A percentile compares a stretch with the other conserved stretches of the same genome.
Conservation (phyloP, 2,888 invertebrate species). For the Schizaphis graminum region DNA sequence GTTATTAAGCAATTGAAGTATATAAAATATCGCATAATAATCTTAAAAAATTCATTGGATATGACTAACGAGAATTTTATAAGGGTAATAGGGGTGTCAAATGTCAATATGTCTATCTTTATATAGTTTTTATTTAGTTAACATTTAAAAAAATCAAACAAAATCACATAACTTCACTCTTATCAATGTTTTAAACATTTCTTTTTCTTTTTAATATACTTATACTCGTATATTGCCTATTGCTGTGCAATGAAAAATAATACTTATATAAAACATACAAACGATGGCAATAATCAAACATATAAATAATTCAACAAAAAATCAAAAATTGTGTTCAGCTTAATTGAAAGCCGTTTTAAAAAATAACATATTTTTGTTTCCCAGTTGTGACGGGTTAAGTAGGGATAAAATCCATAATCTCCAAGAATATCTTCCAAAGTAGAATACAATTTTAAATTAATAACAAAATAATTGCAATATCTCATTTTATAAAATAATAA, state of each 20-base stretch:
- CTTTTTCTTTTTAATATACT: background rate
- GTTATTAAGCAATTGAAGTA: background rate
- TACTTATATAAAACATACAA: background rate
- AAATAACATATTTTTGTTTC: background rate
- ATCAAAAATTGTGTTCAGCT: background rate
- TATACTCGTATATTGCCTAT: background rate
- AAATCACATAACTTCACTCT: background rate
- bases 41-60: background rate
- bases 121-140: background rate
- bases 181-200: background rate
- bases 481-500: background rate
- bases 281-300: background rate
- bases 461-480: background rate
- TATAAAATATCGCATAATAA: background rate
- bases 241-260: background rate
- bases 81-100: background rate
- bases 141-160: background rate
- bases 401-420: too few species aligned
- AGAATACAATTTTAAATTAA: background rate
- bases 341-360: background rate
- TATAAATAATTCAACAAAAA: background rate
- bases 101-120: too few species aligned
- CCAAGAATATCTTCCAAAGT: background rate
- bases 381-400: background rate
- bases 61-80: background rate